Evolutionary conservation across 1,140 invertebrate genomes (phyloP), one percentile per base, ranked within the genome.

Genomic region (Danaus melanippus): DNA sequence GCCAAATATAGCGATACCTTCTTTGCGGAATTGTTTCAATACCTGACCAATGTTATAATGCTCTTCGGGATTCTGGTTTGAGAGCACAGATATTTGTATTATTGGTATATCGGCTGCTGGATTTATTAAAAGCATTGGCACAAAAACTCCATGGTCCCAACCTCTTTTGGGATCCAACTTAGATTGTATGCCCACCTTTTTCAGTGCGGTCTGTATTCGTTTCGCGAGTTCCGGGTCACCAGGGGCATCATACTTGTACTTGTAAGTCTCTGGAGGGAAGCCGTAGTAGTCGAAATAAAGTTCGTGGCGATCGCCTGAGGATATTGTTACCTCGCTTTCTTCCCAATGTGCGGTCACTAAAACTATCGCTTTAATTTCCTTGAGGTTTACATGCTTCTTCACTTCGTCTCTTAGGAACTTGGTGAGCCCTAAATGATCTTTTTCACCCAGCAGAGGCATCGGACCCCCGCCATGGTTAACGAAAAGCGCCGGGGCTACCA

Each of bases 121-220:
- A 45, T 83, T 78, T 5, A 85, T 84, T 0, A 86, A 57, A 60
- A 86, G 73, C 84, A 86, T 86, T 0, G 84, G 84, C 6, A 86
- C 82, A 53, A 86, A 86, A 4, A 85, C 80, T 47, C 84, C 84
- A 62, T 86, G 84, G 47, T 86, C 84, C 84, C 84, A 85, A 59
- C 82, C 81, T 64, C 84, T 67, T 54, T 76, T 67, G 0, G 74
- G 60, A 48, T 86, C 80, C 8, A 86, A 62, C 59, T 76, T 81
- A 1, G 79, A 74, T 8, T 72, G 62, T 15, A 82, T 76, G 12
- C 82, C 80, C 10, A 64, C 64, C 11, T 69, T 70, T 44, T 75
- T 76, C 10, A 86, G 56, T 8, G 57, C 60, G 48, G 64, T 54
- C n/a, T 85, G 74, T 8, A 86, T 77, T 0, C 64, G 47, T 40